Percentiles rank a stretch among this genome's conserved stretches.
phyloP scores from a whole-genome alignment of 2,888 invertebrate genomes.

The Lymantria dispar region DNA sequence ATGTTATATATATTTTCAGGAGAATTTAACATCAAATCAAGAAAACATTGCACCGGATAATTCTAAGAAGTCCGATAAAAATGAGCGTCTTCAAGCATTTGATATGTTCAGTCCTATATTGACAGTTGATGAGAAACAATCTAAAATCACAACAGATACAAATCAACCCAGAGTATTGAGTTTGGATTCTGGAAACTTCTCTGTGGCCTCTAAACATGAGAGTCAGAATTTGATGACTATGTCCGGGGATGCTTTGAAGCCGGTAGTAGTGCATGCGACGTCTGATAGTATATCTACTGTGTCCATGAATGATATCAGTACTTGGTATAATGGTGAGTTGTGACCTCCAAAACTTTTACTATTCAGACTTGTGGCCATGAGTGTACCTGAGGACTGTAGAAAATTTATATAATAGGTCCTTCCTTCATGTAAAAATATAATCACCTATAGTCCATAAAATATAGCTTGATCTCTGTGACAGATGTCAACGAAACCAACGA shows the following conservation, averaged over 20 bases:
- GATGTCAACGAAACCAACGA: too few relatives aligned
- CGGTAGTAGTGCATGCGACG: constrained; percentile 58
- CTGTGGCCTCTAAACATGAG: constrained; percentile 65
- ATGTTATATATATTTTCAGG: constrained; percentile 40
- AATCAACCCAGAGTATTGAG: constrained; percentile 64
- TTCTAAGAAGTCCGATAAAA: constrained; percentile 38
- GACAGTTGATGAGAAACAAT: constrained; percentile 62
- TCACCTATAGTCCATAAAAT: too few relatives aligned
- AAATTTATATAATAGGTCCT: too few relatives aligned
- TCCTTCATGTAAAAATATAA: too few relatives aligned
- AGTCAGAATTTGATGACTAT: constrained; percentile 56
- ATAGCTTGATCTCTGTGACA: too few relatives aligned
- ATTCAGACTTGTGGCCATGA: too few relatives aligned
- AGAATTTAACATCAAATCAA: constrained; percentile 50
- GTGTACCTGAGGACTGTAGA: too few relatives aligned
- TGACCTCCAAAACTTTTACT: neutral
- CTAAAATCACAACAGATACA: constrained; percentile 54
- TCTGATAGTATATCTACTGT: constrained; percentile 75
- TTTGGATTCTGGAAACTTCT: constrained; percentile 69
- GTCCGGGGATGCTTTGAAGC: constrained; percentile 64
- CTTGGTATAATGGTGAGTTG: constrained; percentile 84
- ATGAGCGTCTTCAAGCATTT: constrained; percentile 63
- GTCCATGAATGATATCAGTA: constrained; percentile 84
- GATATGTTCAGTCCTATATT: constrained; percentile 82
- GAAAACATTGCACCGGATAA: constrained; percentile 29